Percentiles rank a stretch among this genome's conserved stretches.
These are phyloP conservation scores for Spodoptera frugiperda DNA, from an alignment of 1,140 invertebrate species.

Conservation along the genomic window DNA sequence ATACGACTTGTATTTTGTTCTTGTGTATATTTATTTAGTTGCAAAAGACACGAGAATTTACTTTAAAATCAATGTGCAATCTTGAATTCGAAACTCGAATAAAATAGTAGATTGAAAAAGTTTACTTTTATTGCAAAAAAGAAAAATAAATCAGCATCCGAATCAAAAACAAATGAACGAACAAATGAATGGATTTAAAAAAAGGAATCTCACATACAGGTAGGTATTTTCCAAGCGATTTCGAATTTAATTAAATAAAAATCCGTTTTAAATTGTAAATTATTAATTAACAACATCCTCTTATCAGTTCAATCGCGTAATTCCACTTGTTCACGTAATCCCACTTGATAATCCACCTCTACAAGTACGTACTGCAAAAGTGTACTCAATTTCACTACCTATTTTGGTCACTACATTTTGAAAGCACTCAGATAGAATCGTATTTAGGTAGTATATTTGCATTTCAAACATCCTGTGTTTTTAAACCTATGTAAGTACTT, in stretches of 20 bases:
- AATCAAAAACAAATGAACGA: no score
- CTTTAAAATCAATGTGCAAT: no score
- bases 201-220: no score
- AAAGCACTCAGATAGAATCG: constrained; percentile 52
- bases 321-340: constrained; percentile 54
- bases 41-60: no score
- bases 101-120: no score
- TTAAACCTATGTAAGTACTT: constrained; percentile 12
- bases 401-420: constrained; percentile 43
- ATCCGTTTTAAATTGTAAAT: not conserved
- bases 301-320: constrained; percentile 61
- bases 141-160: no score
- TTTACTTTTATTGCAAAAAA: no score
- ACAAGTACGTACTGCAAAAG: constrained; percentile 8
- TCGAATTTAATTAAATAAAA: constrained; percentile 35
- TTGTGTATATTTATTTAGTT: no score
- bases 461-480: constrained; percentile 29
- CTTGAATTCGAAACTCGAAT: no score
- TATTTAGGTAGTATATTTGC: constrained; percentile 23
- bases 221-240: no score
- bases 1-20: no score
- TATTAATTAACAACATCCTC: constrained; percentile 30
- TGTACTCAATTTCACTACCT: constrained; percentile 56
- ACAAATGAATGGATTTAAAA: no score
- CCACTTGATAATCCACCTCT: constrained; percentile 6